Evolutionary conservation across 1,140 invertebrate genomes (phyloP).

Genomic region (Uloborus diversus): DNA sequence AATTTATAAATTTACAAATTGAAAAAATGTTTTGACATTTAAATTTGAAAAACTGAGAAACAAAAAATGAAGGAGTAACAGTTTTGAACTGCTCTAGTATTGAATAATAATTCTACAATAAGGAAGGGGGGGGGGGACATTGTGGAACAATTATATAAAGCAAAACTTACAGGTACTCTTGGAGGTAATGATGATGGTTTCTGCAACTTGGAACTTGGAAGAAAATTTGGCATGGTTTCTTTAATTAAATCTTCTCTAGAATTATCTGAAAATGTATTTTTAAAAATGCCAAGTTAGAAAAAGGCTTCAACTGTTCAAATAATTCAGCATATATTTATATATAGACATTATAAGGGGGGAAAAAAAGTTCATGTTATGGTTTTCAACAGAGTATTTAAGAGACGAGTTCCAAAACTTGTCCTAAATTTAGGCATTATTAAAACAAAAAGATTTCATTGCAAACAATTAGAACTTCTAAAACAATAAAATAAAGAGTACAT

Average conservation of each 20-base stretch:
- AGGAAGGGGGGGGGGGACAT: too few relatives aligned
- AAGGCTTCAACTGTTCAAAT: background rate
- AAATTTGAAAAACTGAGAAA: background rate
- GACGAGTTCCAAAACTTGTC: too few relatives aligned
- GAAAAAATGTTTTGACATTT: background rate
- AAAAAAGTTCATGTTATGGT: too few relatives aligned
- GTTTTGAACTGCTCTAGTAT: too few relatives aligned
- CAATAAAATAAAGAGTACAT: background rate
- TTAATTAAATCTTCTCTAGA: constrained; percentile 38
- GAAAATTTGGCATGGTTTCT: constrained; percentile 18
- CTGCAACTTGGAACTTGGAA: background rate
- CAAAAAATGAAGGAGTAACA: too few relatives aligned
- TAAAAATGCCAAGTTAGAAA: background rate
- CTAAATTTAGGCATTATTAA: too few relatives aligned
- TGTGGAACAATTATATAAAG: background rate
- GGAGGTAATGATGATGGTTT: constrained; percentile 37
- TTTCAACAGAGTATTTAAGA: too few relatives aligned
- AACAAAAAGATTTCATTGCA: background rate
- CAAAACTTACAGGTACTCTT: constrained; percentile 45
- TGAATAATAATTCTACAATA: too few relatives aligned
- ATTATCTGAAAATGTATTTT: constrained; percentile 14
- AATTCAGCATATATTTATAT: too few relatives aligned
- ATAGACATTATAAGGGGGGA: too few relatives aligned
- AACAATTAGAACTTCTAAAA: background rate
- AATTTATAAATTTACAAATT: background rate